phyloP scores from a whole-genome alignment of 1,140 invertebrate genomes.

The Drosophila sproati region DNA sequence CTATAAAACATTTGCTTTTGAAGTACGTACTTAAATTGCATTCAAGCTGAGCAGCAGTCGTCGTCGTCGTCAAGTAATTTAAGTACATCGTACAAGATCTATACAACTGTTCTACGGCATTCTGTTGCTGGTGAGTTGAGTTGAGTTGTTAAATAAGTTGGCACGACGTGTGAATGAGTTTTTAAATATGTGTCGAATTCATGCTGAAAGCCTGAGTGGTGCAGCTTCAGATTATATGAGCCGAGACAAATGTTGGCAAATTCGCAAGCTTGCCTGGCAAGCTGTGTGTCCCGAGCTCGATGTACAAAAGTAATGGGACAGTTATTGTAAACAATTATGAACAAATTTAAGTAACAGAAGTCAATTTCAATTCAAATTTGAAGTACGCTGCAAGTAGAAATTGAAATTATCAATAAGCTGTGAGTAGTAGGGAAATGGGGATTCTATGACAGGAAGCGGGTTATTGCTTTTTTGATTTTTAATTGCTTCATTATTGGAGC shows the following conservation, averaged over 20 bases:
- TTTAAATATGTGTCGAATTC: conserved; percentile 76
- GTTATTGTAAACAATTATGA: no score
- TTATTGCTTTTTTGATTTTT: no score
- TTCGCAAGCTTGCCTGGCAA: conserved; percentile 12
- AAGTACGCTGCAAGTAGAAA: no score
- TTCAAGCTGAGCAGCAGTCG: conserved; percentile 66
- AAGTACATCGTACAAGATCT: conserved; percentile 56
- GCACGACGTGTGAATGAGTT: conserved; percentile 77
- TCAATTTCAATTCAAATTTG: no score
- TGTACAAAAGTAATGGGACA: no score
- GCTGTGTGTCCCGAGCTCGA: neutral
- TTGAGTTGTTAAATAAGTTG: conserved; percentile 79
- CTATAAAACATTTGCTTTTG: conserved; percentile 78
- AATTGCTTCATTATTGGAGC: no score
- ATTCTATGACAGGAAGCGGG: no score
- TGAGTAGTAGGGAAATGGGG: no score
- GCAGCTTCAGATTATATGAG: conserved; percentile 15
- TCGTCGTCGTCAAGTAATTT: conserved; percentile 55
- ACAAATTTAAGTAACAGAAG: no score
- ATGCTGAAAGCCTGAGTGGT: conserved; percentile 26
- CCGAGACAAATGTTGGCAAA: conserved; percentile 22
- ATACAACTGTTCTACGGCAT: conserved; percentile 41
- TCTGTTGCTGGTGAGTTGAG: conserved; percentile 6
- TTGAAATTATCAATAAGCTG: no score
- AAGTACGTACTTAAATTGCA: conserved; percentile 81